Conservation (phyloP, 92 coral and sea anemone species). For the Palythoa grandiflora region DNA sequence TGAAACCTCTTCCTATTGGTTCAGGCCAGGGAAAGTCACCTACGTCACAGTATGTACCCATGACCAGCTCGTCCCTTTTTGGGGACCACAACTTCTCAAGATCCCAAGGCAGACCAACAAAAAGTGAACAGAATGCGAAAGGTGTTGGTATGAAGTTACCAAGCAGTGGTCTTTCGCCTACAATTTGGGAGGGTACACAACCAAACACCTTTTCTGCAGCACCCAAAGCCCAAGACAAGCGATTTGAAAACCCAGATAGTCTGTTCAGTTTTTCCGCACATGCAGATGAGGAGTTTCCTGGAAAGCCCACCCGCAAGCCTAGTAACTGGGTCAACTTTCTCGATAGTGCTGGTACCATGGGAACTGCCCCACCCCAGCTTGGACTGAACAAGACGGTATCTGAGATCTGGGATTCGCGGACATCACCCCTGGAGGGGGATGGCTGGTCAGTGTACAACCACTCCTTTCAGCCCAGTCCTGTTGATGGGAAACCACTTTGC, state of each 20-base stretch:
- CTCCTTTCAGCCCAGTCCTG: conserved; percentile 28
- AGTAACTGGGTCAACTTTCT: conserved; percentile 99
- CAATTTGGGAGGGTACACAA: conserved; percentile 49
- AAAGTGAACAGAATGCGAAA: conserved; percentile 31
- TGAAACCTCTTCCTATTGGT: conserved; percentile 50
- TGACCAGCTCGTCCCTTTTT: conserved; percentile 69
- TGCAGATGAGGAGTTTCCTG: conserved; percentile 69
- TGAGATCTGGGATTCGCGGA: conserved; percentile 97
- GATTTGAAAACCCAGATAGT: conserved; percentile 73
- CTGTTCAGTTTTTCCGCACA: conserved; percentile 71
- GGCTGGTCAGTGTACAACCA: conserved; percentile 86
- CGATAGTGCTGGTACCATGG: conserved; percentile 75
- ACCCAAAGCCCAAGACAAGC: conserved; percentile 48
- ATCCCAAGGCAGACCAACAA: conserved; percentile 35
- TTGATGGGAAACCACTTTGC: conserved; percentile 33
- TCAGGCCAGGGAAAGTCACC: conserved; percentile 49
- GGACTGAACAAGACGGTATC: conserved; percentile 88
- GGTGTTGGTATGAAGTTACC: conserved; percentile 15
- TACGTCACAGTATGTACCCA: conserved; percentile 56
- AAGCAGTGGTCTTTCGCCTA: conserved; percentile 17
- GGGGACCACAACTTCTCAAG: conserved; percentile 72
- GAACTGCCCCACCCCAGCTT: conserved; percentile 59
- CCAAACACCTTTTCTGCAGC: conserved; percentile 40
- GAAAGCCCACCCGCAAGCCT: conserved; percentile 70
- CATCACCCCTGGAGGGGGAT: conserved; percentile 77